phyloP scores from a whole-genome alignment of 2,888 invertebrate genomes.

The Agrochola lota region DNA sequence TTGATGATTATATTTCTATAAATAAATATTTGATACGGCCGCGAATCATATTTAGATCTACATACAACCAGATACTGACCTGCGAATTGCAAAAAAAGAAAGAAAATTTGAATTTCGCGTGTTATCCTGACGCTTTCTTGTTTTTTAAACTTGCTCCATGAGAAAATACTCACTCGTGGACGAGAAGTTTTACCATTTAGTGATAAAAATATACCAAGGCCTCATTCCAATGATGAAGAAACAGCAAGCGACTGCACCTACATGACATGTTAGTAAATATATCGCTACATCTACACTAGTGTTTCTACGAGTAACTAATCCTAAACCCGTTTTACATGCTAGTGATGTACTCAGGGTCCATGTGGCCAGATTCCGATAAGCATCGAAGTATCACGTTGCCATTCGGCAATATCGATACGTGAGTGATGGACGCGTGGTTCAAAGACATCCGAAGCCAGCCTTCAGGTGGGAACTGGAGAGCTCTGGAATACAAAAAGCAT shows the following conservation, averaged over 20 bases:
- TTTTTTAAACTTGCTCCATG: not conserved
- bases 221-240: not conserved
- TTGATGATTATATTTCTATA: too few species aligned
- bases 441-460: slow-evolving; percentile 98
- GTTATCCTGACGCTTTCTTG: too few species aligned
- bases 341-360: slow-evolving; percentile 94
- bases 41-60: too few species aligned
- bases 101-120: too few species aligned
- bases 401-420: slow-evolving; percentile 95
- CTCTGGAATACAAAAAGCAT: slow-evolving; percentile 91
- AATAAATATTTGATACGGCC: too few species aligned
- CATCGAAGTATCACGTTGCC: slow-evolving; percentile 95
- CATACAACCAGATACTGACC: too few species aligned
- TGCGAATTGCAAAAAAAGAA: too few species aligned
- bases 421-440: slow-evolving; percentile 98
- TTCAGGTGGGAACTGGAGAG: slow-evolving; percentile 98
- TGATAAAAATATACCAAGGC: not conserved
- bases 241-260: not conserved
- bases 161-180: not conserved
- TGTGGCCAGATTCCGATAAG: slow-evolving; percentile 97
- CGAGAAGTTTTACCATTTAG: not conserved
- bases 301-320: not conserved
- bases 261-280: not conserved
- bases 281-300: not conserved
- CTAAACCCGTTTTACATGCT: slow-evolving; percentile 85